Base-by-base conservation (phyloP, 2,113 vertebrate species). In the Onychorhynchus coronatus region DNA sequence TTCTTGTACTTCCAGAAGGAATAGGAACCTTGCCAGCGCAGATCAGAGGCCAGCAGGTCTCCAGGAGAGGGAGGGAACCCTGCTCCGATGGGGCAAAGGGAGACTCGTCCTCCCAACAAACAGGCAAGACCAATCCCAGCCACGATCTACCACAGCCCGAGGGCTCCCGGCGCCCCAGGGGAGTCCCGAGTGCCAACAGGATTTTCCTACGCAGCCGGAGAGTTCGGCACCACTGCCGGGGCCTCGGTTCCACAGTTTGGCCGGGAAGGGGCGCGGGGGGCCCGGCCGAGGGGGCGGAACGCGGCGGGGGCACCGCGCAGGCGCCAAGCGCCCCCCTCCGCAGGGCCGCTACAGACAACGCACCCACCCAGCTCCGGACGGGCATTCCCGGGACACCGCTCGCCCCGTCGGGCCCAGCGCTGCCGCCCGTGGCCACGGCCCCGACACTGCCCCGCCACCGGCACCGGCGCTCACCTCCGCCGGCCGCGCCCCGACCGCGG, bases 61-160 rank as follows among this genome's bases (percentile, higher is more conserved):
- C 37, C 52, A 8, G 28, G 5, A 14, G 5, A 18, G 3, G 7
- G 14, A 49, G 8, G 31, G 7, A 62, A 22, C 8, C 8, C 42
- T 12, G 39, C 42, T 33, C 21, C 59, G 42, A 18, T 9, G 12
- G 18, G 47, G 33, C 61, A 35, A 15, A 55, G 14, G 14, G 41
- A 66, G 9, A 12, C n/a, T 53, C 3, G 5, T 8, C 16, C 50
- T 70, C 53, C 61, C 14, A 22, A 8, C 25, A 25, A 24, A 25
- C 17, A 55, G 18, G 6, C 5, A 37, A 62, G 4, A 21, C 1
- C 37, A 74, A 3, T 3, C 22, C 33, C 44, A 4, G 16, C 12
- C 52, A 22, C n/a, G 0, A 30, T 5, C 41, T 41, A 1, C 16
- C 1, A 5, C 52, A 17, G n/a, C 13, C 28, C 0, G 5, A 27